phyloP scores from a whole-genome alignment of 2,113 vertebrate genomes.

The Limnothrissa miodon region DNA sequence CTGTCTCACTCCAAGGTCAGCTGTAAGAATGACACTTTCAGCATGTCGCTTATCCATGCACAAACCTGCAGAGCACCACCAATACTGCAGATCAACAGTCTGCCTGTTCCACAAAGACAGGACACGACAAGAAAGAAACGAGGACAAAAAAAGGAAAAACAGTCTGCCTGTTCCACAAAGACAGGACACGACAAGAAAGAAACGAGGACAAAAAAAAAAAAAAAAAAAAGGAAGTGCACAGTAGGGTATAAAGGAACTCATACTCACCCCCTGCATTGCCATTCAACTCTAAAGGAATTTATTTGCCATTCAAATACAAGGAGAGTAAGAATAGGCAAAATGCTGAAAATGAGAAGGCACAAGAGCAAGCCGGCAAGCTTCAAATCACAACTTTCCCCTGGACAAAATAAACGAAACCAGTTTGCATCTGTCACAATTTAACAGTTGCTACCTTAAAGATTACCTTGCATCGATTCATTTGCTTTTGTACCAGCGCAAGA shows the following conservation, averaged over 20 bases:
- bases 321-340: not conserved
- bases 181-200: not conserved
- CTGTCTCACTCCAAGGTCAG: conserved; percentile 19
- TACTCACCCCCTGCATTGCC: not conserved
- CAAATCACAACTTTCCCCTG: not conserved
- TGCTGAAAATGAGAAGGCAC: not conserved
- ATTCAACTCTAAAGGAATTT: not conserved
- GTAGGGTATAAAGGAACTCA: not conserved
- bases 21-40: conserved; percentile 47
- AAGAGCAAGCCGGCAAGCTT: not conserved
- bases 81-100: not conserved
- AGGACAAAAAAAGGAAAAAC: not conserved
- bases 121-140: not conserved
- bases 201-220: not conserved
- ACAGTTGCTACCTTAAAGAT: conserved; percentile 51
- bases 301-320: not conserved
- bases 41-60: not conserved
- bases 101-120: not conserved
- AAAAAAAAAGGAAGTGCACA: not conserved
- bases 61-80: not conserved
- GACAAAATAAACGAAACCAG: conserved; percentile 35
- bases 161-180: not conserved
- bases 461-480: conserved; percentile 52
- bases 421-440: conserved; percentile 47
- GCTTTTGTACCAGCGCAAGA: conserved; percentile 45